Percentiles rank a stretch among this genome's conserved stretches.
Evolutionary conservation across 1,140 invertebrate species (phyloP).

Genomic region (Brachionus manjavacas): DNA sequence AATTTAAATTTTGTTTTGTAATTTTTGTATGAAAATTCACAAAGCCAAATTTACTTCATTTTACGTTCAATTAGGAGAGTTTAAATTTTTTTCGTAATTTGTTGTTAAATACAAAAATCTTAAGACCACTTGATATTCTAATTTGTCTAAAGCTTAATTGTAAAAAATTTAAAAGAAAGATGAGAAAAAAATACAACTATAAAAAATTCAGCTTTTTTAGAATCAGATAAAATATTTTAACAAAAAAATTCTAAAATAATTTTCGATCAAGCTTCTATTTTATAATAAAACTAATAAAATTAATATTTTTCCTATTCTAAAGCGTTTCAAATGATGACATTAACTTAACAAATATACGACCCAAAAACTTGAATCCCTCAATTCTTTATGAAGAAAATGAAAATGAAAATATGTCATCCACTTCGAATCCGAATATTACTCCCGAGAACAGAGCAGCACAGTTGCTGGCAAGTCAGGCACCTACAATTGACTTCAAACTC

Average conservation of each 20-base stretch:
- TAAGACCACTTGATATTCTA: too few relatives aligned
- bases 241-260: neutral
- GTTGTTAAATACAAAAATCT: too few relatives aligned
- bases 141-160: too few relatives aligned
- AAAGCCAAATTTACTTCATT: too few relatives aligned
- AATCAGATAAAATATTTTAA: neutral
- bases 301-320: neutral
- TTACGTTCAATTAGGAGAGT: too few relatives aligned
- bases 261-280: neutral
- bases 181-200: too few relatives aligned
- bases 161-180: too few relatives aligned
- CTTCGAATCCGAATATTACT: neutral
- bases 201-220: too few relatives aligned
- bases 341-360: neutral
- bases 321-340: constrained; percentile 14
- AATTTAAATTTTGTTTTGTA: too few relatives aligned
- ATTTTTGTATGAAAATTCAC: too few relatives aligned
- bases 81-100: too few relatives aligned
- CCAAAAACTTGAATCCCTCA: neutral
- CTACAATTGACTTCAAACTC: constrained; percentile 89
- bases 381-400: constrained; percentile 19
- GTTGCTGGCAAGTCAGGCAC: constrained; percentile 63
- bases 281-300: neutral
- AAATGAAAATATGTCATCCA: neutral
- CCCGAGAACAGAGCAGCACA: neutral